phyloP scores from a whole-genome alignment of 2,888 invertebrate species.

The Mythimna vitellina region DNA sequence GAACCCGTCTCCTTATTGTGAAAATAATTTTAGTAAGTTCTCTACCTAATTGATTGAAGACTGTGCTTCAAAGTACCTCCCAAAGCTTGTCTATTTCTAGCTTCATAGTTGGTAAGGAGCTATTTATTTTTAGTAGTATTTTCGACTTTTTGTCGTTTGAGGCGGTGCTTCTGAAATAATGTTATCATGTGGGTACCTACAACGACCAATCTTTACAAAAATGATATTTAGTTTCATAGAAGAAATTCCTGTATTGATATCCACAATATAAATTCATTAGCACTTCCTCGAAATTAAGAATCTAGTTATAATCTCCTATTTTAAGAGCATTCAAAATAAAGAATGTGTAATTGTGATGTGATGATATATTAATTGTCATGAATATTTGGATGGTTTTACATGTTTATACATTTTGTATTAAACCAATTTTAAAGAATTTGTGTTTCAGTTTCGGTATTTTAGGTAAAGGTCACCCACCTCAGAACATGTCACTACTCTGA shows the following conservation, averaged over 20 bases:
- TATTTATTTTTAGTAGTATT: constrained; percentile 71
- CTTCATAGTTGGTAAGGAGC: constrained; percentile 63
- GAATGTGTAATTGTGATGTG: constrained; percentile 65
- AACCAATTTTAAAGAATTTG: constrained; percentile 40
- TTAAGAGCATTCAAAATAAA: constrained; percentile 45
- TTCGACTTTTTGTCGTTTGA: constrained; percentile 75
- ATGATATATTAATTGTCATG: constrained; percentile 47
- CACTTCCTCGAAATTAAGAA: constrained; percentile 81
- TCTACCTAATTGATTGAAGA: constrained; percentile 59
- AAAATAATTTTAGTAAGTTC: constrained; percentile 19
- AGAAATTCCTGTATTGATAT: neutral
- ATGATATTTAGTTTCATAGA: neutral
- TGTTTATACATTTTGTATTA: constrained; percentile 62
- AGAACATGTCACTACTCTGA: neutral
- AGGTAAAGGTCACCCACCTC: neutral
- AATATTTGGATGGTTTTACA: constrained; percentile 56
- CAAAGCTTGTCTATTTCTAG: constrained; percentile 68
- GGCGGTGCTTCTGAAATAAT: constrained; percentile 81
- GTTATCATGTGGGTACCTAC: neutral
- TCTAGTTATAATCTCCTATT: constrained; percentile 49
- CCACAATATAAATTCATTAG: constrained; percentile 73
- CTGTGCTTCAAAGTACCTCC: constrained; percentile 70
- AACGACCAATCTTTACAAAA: neutral
- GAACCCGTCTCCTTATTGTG: neutral
- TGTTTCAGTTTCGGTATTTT: constrained; percentile 21